Conservation (phyloP, 30 jellyfish, hydroid and myxozoan genomes). For the Morbakka virulenta region DNA sequence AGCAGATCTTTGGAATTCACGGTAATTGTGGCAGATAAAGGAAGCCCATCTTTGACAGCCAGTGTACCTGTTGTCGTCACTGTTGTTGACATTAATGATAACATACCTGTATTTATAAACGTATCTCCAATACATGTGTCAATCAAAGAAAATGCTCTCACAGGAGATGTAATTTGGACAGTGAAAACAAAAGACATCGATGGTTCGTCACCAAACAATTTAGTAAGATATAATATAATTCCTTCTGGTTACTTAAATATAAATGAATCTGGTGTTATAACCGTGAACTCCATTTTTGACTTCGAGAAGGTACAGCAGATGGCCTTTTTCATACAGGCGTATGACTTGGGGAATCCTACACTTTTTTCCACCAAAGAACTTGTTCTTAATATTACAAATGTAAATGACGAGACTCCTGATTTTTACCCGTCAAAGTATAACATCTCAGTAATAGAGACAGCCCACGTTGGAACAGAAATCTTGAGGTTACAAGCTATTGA, state of each 20-base stretch:
- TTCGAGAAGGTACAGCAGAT: conserved; percentile 22
- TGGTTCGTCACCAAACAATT: not conserved
- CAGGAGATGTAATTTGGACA: conserved; percentile 8
- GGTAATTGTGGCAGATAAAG: conserved; percentile 38
- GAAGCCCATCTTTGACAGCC: conserved; percentile 7
- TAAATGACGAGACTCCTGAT: conserved; percentile 50
- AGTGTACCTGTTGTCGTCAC: conserved; percentile 5
- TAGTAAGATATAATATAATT: conserved; percentile 2
- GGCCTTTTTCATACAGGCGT: conserved; percentile 27
- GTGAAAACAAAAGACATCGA: conserved; percentile 33
- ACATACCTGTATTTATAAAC: conserved; percentile 41
- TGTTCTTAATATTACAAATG: not conserved
- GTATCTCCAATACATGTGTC: not conserved
- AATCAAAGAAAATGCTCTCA: conserved; percentile 22
- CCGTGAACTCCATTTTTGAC: conserved; percentile 26
- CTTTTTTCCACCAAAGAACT: conserved; percentile 4
- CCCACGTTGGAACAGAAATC: conserved; percentile 30
- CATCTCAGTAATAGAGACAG: conserved; percentile 38
- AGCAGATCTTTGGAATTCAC: conserved; percentile 9
- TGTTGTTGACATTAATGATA: conserved; percentile 58
- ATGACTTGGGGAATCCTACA: conserved; percentile 44
- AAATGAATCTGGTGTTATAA: conserved; percentile 11
- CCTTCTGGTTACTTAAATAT: conserved; percentile 37
- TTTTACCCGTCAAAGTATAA: not conserved
- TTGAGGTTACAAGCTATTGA: conserved; percentile 42